A percentile compares a stretch with the other conserved stretches of the same genome.
Evolutionary conservation across 2,888 invertebrate species (phyloP).

Genomic region (Troides oblongomaculatus): DNA sequence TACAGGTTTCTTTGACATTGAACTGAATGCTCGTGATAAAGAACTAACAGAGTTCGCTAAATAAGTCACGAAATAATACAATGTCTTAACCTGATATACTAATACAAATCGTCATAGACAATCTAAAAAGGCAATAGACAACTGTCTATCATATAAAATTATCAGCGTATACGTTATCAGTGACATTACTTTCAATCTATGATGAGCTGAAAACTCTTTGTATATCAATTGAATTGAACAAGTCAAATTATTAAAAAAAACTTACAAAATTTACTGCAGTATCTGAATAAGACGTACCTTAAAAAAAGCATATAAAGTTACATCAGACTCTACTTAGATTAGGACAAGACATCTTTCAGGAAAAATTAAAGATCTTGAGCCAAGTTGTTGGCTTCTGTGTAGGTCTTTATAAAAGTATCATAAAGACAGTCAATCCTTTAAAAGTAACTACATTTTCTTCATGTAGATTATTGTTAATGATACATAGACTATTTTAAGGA

Average conservation of each 20-base stretch:
- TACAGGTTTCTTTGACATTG: not conserved
- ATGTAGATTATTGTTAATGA: too few species aligned
- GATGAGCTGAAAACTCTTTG: not conserved
- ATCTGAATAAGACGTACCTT: not conserved
- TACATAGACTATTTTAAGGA: too few species aligned
- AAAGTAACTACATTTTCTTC: too few species aligned
- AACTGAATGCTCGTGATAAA: not conserved
- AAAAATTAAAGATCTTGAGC: too few species aligned
- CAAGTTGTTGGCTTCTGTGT: too few species aligned
- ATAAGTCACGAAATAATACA: not conserved
- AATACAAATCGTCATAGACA: not conserved
- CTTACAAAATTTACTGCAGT: not conserved
- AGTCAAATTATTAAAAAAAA: not conserved
- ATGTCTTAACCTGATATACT: not conserved
- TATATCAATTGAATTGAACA: not conserved
- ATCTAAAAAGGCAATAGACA: not conserved
- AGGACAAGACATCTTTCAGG: too few species aligned
- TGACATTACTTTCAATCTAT: not conserved
- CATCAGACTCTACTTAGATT: not conserved
- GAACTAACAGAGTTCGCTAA: not conserved
- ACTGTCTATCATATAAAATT: not conserved
- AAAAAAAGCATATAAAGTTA: not conserved
- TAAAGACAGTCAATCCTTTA: too few species aligned
- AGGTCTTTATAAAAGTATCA: too few species aligned
- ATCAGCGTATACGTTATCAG: not conserved